phyloP scores from a whole-genome alignment of 1,140 invertebrate species.

The Augochlora pura region DNA sequence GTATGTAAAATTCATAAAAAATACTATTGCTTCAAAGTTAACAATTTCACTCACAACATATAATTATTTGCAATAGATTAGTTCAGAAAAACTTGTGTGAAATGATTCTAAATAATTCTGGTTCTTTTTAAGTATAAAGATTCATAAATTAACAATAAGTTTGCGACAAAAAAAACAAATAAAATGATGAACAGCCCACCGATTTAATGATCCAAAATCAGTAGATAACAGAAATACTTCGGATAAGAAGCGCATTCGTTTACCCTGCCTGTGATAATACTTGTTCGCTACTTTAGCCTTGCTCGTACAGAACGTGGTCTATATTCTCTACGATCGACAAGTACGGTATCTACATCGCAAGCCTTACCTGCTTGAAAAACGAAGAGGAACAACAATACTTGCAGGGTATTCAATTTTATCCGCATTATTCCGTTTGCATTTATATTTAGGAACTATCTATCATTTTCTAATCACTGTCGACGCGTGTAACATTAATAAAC shows the following conservation, averaged over 20 bases:
- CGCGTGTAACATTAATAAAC: not conserved
- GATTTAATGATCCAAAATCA: not conserved
- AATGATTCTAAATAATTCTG: no score
- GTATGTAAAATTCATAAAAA: not conserved
- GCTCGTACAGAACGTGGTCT: not conserved
- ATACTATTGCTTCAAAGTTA: not conserved
- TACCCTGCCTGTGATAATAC: no score
- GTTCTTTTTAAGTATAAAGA: no score
- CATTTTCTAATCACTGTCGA: not conserved
- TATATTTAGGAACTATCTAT: not conserved
- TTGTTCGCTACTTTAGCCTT: not conserved
- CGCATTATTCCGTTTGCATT: slow-evolving; percentile 45
- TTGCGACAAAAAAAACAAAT: no score
- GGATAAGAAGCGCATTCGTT: no score
- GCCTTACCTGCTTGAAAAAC: slow-evolving; percentile 59
- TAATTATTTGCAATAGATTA: no score
- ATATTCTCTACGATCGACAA: slow-evolving; percentile 29
- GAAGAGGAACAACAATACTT: slow-evolving; percentile 54
- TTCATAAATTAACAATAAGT: no score
- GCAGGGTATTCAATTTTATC: slow-evolving; percentile 37
- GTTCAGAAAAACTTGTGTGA: no score
- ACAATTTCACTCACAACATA: no score
- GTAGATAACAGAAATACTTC: no score
- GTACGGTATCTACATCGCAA: not conserved
- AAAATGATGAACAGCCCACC: no score